Conservation (phyloP, 2,797 vertebrate species). For the Neosilurus mollespiculum region DNA sequence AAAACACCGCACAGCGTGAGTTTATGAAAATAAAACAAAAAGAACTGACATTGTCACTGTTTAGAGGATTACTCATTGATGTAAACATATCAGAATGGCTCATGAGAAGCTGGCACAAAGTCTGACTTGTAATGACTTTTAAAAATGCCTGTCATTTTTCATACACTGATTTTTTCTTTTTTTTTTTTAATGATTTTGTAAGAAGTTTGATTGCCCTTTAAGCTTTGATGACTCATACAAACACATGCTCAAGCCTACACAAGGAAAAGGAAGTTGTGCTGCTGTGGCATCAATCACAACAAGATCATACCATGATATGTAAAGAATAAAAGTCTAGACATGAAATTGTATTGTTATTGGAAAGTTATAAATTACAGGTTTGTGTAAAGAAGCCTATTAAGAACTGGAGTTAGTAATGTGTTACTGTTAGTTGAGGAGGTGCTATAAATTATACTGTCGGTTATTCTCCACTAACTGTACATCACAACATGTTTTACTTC, state of each 20-base stretch:
- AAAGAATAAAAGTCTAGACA: not conserved
- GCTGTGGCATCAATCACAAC: not conserved
- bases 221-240: constrained; percentile 31
- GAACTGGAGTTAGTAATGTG: too few relatives aligned
- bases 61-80: not conserved
- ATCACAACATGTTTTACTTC: not conserved
- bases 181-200: too few relatives aligned
- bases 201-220: not conserved
- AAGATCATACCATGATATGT: not conserved
- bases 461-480: not conserved
- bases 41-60: not conserved
- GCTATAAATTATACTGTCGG: not conserved
- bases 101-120: not conserved
- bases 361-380: not conserved
- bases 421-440: not conserved
- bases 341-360: too few relatives aligned
- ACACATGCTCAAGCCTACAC: constrained; percentile 12
- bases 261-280: constrained; percentile 27
- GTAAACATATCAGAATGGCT: constrained; percentile 8
- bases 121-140: not conserved
- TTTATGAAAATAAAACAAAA: constrained; percentile 8
- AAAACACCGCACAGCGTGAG: constrained; percentile 3
- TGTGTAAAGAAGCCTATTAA: not conserved
- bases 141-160: not conserved
- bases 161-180: not conserved